Conservation (phyloP, 2,888 invertebrate genomes). For the Xanthorhoe spadicearia region DNA sequence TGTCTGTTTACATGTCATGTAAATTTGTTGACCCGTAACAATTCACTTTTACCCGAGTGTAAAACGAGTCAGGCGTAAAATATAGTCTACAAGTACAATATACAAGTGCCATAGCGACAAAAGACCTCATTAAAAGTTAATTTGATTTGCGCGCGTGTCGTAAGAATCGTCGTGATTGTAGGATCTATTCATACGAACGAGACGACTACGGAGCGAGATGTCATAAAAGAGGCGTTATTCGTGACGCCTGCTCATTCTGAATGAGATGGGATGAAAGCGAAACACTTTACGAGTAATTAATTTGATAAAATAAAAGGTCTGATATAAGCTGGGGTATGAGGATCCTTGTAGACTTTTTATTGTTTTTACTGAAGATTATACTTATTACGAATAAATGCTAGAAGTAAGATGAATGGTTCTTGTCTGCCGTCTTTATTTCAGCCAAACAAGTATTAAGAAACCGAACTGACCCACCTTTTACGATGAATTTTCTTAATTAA, state of each 20-base stretch:
- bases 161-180: constrained; percentile 32
- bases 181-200: constrained; percentile 28
- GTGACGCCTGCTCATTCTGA: constrained; percentile 17
- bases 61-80: constrained; percentile 26
- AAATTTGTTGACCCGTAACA: constrained; percentile 1
- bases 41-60: constrained; percentile 21
- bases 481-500: too few relatives aligned
- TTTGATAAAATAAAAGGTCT: constrained; percentile 6
- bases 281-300: constrained; percentile 18
- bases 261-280: constrained; percentile 23
- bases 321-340: not conserved
- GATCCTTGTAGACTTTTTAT: not conserved
- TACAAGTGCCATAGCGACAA: constrained; percentile 32
- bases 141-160: constrained; percentile 41
- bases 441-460: too few relatives aligned
- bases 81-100: constrained; percentile 24
- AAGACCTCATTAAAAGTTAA: constrained; percentile 45
- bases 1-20: not conserved
- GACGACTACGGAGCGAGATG: constrained; percentile 15
- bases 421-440: too few relatives aligned
- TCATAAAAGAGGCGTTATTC: constrained; percentile 27
- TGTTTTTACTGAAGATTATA: not conserved
- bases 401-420: too few relatives aligned
- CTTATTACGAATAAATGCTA: too few relatives aligned
- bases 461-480: too few relatives aligned